These are phyloP conservation scores for Callospermophilus lateralis DNA, from an alignment of 2,113 vertebrate genomes.

Conservation along the genomic window DNA sequence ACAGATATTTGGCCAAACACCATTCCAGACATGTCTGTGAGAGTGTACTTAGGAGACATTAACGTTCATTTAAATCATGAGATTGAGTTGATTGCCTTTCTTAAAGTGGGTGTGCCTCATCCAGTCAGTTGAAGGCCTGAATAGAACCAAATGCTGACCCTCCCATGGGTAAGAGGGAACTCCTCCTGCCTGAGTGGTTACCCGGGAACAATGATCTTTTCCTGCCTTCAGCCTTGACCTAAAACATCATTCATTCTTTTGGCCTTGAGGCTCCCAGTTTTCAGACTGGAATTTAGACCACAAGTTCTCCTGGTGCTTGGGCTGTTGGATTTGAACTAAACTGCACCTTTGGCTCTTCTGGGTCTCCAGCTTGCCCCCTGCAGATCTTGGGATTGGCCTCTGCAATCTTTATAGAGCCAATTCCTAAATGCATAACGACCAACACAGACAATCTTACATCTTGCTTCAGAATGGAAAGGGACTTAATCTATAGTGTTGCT, in stretches of 20 bases:
- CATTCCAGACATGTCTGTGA: neutral
- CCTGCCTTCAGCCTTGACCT: neutral
- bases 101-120: neutral
- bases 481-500: neutral
- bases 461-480: slow-evolving; percentile 24
- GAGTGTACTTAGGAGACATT: neutral
- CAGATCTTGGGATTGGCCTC: neutral
- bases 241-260: neutral
- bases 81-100: neutral
- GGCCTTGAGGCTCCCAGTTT: neutral
- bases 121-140: neutral
- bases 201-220: neutral
- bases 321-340: neutral
- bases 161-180: neutral
- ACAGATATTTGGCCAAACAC: neutral
- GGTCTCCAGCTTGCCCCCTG: neutral
- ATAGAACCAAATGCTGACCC: neutral
- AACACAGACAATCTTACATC: neutral
- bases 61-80: neutral
- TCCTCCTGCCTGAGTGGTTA: neutral
- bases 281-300: neutral
- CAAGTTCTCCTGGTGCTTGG: neutral
- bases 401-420: neutral
- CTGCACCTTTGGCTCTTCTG: neutral
- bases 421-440: neutral